A percentile compares a stretch with the other conserved stretches of the same genome.
Conservation (phyloP, 2,888 invertebrate species). For the Coelinius sp. region DNA sequence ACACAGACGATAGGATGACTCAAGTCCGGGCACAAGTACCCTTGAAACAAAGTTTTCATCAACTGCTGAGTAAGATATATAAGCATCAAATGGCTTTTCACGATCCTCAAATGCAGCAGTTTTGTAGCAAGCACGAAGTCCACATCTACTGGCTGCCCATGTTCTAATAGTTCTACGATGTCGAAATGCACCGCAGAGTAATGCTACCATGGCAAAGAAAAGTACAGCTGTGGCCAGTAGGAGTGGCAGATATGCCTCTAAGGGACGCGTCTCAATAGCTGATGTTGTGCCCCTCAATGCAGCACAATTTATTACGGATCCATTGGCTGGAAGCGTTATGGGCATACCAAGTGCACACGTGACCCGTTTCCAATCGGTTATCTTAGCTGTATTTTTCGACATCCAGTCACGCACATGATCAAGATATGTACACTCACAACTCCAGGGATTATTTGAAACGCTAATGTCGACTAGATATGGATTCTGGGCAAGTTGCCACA, state of each 20-base stretch:
- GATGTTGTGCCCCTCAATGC: constrained; percentile 81
- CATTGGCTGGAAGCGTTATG: constrained; percentile 81
- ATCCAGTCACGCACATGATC: constrained; percentile 86
- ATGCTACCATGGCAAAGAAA: constrained; percentile 82
- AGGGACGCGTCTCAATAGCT: constrained; percentile 83
- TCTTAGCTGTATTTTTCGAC: constrained; percentile 83
- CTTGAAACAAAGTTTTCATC: constrained; percentile 93
- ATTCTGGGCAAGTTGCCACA: constrained; percentile 88
- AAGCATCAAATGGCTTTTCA: constrained; percentile 93
- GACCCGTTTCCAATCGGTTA: constrained; percentile 83
- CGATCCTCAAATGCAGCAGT: constrained; percentile 83
- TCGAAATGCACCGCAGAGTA: constrained; percentile 84
- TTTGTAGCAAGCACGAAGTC: constrained; percentile 88
- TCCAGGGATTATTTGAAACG: constrained; percentile 89
- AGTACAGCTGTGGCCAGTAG: constrained; percentile 84
- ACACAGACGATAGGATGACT: constrained; percentile 89
- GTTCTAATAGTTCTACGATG: constrained; percentile 86
- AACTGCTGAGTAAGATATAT: constrained; percentile 94
- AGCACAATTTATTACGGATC: constrained; percentile 84
- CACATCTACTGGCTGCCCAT: constrained; percentile 90
- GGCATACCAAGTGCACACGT: constrained; percentile 81
- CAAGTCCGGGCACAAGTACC: constrained; percentile 89
- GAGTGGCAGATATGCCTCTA: constrained; percentile 86
- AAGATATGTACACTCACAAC: constrained; percentile 90
- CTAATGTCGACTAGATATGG: constrained; percentile 90